These are phyloP conservation scores for Serinus canaria DNA, from an alignment of 2,113 vertebrate genomes.

Conservation along the genomic window DNA sequence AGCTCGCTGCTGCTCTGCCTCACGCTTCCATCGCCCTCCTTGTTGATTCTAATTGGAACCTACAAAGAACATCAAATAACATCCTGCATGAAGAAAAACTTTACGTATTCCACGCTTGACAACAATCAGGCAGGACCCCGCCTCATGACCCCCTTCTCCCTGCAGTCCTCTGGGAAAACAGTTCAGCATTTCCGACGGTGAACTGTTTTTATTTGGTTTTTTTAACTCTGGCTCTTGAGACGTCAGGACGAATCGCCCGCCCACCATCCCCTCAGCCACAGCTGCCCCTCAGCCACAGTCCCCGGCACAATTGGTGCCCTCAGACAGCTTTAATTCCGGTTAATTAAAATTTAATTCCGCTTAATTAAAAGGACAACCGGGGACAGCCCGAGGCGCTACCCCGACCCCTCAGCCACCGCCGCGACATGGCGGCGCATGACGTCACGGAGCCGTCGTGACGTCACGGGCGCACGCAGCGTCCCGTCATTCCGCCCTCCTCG, in stretches of 20 bases:
- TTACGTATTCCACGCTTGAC: fast-evolving
- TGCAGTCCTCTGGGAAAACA: fast-evolving
- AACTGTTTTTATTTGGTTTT: neutral
- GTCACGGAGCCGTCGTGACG: neutral
- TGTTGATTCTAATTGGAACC: fast-evolving
- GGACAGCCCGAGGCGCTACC: fast-evolving
- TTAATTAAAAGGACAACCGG: neutral
- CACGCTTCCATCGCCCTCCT: fast-evolving
- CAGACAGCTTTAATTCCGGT: too few relatives aligned
- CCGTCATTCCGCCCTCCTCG: neutral
- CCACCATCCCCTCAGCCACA: neutral
- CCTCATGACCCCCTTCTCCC: too few relatives aligned
- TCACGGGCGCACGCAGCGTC: neutral
- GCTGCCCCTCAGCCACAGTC: neutral
- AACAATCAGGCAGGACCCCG: neutral
- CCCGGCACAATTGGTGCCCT: neutral
- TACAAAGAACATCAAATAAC: neutral
- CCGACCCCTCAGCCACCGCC: neutral
- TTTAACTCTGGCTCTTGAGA: neutral
- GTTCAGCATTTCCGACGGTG: neutral
- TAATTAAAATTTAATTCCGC: too few relatives aligned
- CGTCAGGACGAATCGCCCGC: neutral
- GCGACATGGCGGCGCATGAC: neutral
- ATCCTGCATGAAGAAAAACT: neutral
- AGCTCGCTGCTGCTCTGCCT: neutral